These are phyloP conservation scores for Cyclura pinguis DNA, from an alignment of 2,797 vertebrate genomes.

Conservation along the genomic window DNA sequence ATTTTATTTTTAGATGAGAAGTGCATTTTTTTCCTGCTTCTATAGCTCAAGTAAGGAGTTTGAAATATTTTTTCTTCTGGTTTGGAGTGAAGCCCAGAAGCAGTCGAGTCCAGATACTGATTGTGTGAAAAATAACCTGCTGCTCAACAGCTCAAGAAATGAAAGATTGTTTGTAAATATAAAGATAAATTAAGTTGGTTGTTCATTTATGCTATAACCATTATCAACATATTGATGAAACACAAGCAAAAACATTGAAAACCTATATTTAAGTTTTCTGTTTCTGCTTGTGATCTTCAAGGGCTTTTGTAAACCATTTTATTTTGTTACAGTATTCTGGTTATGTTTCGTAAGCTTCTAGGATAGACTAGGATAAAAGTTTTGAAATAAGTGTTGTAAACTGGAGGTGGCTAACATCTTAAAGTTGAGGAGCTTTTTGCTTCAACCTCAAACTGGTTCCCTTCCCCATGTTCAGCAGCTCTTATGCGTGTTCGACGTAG, in stretches of 20 bases:
- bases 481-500: neutral
- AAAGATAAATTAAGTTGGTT: neutral
- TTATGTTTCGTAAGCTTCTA: neutral
- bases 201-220: too few relatives aligned
- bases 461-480: neutral
- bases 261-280: neutral
- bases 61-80: conserved; percentile 12
- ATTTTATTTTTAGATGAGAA: conserved; percentile 33
- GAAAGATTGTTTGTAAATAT: conserved; percentile 1
- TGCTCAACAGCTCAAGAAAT: conserved; percentile 2
- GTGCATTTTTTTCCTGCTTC: neutral
- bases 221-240: neutral
- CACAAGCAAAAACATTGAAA: neutral
- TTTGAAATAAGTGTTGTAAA: neutral
- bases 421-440: neutral
- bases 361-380: neutral
- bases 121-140: neutral
- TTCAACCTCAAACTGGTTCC: neutral
- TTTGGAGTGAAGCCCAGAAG: neutral
- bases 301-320: neutral
- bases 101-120: neutral
- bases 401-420: neutral
- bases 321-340: neutral
- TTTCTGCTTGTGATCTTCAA: neutral
- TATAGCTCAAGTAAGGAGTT: neutral